Percentiles rank a stretch among this genome's conserved stretches.
Evolutionary conservation across 2,888 invertebrate species (phyloP).

Genomic region (Erebia palarica): DNA sequence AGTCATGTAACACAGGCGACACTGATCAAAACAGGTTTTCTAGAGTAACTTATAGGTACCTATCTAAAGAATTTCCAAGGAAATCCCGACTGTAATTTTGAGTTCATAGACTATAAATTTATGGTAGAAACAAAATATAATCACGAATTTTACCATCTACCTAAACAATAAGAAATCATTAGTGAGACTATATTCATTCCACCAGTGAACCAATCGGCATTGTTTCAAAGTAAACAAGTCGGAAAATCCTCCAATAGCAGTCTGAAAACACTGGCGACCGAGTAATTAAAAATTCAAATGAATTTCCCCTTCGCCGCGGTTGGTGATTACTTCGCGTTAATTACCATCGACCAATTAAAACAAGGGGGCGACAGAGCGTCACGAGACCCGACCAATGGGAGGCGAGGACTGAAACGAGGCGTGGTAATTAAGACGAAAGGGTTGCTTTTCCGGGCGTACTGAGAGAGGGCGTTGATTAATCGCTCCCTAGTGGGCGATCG

Average conservation of each 20-base stretch:
- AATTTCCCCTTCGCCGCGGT: conserved; percentile 69
- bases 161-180: conserved; percentile 1
- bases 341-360: conserved; percentile 79
- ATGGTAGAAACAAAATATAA: too few relatives aligned
- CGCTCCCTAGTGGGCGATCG: conserved; percentile 48
- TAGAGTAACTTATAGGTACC: too few relatives aligned
- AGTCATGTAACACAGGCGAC: too few relatives aligned
- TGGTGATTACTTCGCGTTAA: conserved; percentile 78
- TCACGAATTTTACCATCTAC: neutral
- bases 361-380: conserved; percentile 64
- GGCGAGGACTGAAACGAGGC: conserved; percentile 71
- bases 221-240: conserved; percentile 61
- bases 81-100: too few relatives aligned
- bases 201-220: conserved; percentile 61
- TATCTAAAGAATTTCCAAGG: too few relatives aligned
- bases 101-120: too few relatives aligned
- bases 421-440: conserved; percentile 82
- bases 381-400: conserved; percentile 63
- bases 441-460: conserved; percentile 77
- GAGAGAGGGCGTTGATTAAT: conserved; percentile 72
- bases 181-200: conserved; percentile 1
- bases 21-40: too few relatives aligned
- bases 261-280: conserved; percentile 47
- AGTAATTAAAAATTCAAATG: conserved; percentile 81
- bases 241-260: conserved; percentile 64